A percentile compares a stretch with the other conserved stretches of the same genome.
phyloP scores from a whole-genome alignment of 2,888 invertebrate species.

The Watsonalla cultraria region DNA sequence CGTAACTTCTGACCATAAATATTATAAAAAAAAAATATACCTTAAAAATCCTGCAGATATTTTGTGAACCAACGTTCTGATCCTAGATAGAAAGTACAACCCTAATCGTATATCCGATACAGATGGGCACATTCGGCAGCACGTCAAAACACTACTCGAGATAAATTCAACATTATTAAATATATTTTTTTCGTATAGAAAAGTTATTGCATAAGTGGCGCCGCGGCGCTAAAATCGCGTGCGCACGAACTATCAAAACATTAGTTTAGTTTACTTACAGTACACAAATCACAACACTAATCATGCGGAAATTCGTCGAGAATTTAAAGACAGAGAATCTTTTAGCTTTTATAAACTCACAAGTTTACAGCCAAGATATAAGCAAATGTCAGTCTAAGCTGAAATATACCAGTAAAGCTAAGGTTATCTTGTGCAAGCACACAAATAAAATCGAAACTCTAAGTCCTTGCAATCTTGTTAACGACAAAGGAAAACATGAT shows the following conservation, averaged over 20 bases:
- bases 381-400: no score
- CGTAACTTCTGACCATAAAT: no score
- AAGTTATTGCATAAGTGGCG: slow-evolving; percentile 43
- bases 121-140: slow-evolving; percentile 5
- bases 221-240: slow-evolving; percentile 11
- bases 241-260: slow-evolving; percentile 24
- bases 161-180: slow-evolving; percentile 6
- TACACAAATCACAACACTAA: not conserved
- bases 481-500: not conserved
- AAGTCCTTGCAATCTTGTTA: not conserved
- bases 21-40: no score
- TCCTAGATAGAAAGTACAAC: not conserved
- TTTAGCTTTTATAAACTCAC: no score
- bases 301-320: no score
- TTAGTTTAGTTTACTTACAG: not conserved
- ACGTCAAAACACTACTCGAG: slow-evolving; percentile 10
- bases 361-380: no score
- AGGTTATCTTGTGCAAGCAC: no score
- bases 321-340: no score
- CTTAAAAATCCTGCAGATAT: no score
- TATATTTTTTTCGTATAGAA: slow-evolving; percentile 34
- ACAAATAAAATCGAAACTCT: not conserved
- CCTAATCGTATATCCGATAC: no score
- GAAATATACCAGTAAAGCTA: no score
- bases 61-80: not conserved